Evolutionary conservation across 2,888 invertebrate species (phyloP).

Genomic region (Hydroisotoma schaefferi): DNA sequence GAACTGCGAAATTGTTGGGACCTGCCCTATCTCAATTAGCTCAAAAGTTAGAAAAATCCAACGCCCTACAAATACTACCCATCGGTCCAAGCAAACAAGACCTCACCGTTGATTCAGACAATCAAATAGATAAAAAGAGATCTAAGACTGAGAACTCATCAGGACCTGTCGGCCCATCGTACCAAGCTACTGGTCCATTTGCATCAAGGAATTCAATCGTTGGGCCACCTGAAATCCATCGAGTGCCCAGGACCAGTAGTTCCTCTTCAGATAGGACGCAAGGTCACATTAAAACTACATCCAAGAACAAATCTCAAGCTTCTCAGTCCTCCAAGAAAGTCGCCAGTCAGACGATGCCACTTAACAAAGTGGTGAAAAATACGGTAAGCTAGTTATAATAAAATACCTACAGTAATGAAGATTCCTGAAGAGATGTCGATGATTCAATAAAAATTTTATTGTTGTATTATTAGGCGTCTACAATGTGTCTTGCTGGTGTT

Average conservation of each 20-base stretch:
- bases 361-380: too few species aligned
- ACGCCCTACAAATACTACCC: slow-evolving; percentile 46
- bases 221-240: neutral
- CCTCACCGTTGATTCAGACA: neutral
- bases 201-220: slow-evolving; percentile 4
- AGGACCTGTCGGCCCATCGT: neutral
- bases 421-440: too few species aligned
- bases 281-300: neutral
- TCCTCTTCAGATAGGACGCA: neutral
- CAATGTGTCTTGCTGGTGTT: too few species aligned
- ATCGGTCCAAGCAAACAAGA: slow-evolving; percentile 41
- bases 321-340: too few species aligned
- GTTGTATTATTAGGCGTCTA: too few species aligned
- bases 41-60: slow-evolving; percentile 45
- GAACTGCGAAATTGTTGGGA: slow-evolving; percentile 38
- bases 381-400: too few species aligned
- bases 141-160: slow-evolving; percentile 28
- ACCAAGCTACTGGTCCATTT: neutral
- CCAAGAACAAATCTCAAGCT: too few species aligned
- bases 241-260: slow-evolving; percentile 1
- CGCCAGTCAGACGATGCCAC: too few species aligned
- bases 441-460: too few species aligned
- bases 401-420: too few species aligned
- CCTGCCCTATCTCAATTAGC: slow-evolving; percentile 45
- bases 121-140: slow-evolving; percentile 21